These are phyloP conservation scores for Andrena fulva DNA, from an alignment of 2,888 invertebrate genomes.

Conservation along the genomic window DNA sequence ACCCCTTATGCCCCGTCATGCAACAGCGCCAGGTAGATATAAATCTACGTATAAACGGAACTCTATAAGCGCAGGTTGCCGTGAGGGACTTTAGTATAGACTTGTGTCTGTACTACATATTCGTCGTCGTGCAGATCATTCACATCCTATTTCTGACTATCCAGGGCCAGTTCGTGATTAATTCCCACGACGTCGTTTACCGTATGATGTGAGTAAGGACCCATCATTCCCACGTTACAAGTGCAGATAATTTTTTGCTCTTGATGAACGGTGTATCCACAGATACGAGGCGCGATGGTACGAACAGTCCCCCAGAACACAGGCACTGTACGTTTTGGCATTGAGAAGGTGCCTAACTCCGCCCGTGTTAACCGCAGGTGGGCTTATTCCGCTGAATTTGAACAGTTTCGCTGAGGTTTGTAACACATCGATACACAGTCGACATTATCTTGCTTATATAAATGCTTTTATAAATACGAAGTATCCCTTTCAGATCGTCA, in stretches of 20 bases:
- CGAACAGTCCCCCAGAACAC: neutral
- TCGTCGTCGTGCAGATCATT: neutral
- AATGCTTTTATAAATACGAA: neutral
- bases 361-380: neutral
- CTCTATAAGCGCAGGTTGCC: neutral
- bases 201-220: neutral
- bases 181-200: neutral
- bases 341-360: neutral
- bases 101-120: neutral
- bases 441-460: neutral
- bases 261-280: neutral
- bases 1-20: neutral
- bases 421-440: neutral
- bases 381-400: conserved; percentile 3
- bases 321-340: conserved; percentile 1
- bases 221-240: neutral
- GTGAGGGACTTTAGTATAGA: neutral
- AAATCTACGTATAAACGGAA: neutral
- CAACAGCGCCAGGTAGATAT: neutral
- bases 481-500: conserved; percentile 11
- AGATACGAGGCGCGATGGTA: conserved; percentile 6
- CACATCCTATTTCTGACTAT: conserved; percentile 15
- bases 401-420: conserved; percentile 3
- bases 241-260: neutral
- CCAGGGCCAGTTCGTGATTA: conserved; percentile 9